These are phyloP conservation scores for Vanessa atalanta DNA, from an alignment of 1,140 invertebrate genomes.

Conservation along the genomic window DNA sequence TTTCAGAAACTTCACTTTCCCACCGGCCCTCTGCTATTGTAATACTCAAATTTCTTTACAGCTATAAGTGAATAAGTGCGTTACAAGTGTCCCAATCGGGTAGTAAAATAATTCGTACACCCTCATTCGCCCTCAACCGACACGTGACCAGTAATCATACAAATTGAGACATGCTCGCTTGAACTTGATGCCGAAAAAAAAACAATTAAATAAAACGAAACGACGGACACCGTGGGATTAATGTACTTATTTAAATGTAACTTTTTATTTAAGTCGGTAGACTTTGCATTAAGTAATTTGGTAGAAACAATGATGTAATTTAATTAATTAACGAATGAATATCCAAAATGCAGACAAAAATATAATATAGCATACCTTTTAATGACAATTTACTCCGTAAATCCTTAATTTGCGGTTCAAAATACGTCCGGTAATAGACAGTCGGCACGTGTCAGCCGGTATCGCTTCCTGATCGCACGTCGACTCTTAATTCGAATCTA, in stretches of 20 bases:
- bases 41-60: constrained; percentile 31
- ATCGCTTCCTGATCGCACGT: constrained; percentile 33
- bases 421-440: constrained; percentile 26
- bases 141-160: constrained; percentile 65
- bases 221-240: not conserved
- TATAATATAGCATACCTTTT: too few relatives aligned
- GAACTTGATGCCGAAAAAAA: constrained; percentile 40
- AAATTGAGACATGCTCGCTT: constrained; percentile 66
- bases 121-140: constrained; percentile 35
- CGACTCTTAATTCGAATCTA: not conserved
- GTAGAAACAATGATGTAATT: too few relatives aligned
- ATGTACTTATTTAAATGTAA: not conserved
- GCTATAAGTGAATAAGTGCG: constrained; percentile 48
- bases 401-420: constrained; percentile 22
- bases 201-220: constrained; percentile 3
- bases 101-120: constrained; percentile 52
- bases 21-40: not conserved
- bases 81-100: constrained; percentile 52
- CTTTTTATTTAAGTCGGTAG: too few relatives aligned
- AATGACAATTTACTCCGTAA: constrained; percentile 16
- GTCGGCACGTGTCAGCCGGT: constrained; percentile 35
- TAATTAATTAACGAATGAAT: too few relatives aligned
- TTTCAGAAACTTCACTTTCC: not conserved
- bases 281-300: too few relatives aligned
- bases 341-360: too few relatives aligned